Evolutionary conservation across 2,888 invertebrate genomes (phyloP), one percentile per base, ranked within the genome.

Genomic region (Mechanitis mazaeus): DNA sequence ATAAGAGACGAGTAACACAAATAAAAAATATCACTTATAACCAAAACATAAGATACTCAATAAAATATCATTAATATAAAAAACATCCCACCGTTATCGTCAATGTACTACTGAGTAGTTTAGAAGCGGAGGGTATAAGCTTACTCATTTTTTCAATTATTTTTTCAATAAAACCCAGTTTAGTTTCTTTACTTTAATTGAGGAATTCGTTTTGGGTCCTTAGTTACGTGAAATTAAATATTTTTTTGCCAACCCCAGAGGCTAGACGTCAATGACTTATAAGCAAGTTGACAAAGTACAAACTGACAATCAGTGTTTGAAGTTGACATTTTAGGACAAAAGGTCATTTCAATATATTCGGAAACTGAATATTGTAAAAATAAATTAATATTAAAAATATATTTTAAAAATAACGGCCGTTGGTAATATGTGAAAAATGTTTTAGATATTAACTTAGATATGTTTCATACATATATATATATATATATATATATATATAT

Each of bases 91-190:
- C 88, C 81, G 82, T 73, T 59, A 84, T 71, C 28, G 78, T 70
- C 69, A 31, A 31, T 50, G 82, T 79, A 69, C 78, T 83, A 65
- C 77, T 71, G 56, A 89, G 72, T 68, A 88, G 72, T 72, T 86
- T 88, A 66, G 82, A 79, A 64, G 76, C 80, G 54, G 84, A 75
- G 54, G 87, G 85, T 59, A 89, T 75, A 46, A 89, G 72, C 77
- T 85, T 85, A 74, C 86, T 89, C 89, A 90, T 90, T 74, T 77
- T 84, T 47, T 66, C 66, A 66, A 83, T 63, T 55, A 89, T 55
- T 63, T 75, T 68, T 76, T 83, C 71, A 68, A 84, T 68, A 54
- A 84, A 69, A 69, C 86, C 87, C 87, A 88, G 88, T 80, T 85
- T 81, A 75, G 66, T 68, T 56, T 71, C 75, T 80, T 78, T 78